These are phyloP conservation scores for Heterodera filipjevi DNA, from an alignment of 2,888 invertebrate genomes.

Conservation along the genomic window DNA sequence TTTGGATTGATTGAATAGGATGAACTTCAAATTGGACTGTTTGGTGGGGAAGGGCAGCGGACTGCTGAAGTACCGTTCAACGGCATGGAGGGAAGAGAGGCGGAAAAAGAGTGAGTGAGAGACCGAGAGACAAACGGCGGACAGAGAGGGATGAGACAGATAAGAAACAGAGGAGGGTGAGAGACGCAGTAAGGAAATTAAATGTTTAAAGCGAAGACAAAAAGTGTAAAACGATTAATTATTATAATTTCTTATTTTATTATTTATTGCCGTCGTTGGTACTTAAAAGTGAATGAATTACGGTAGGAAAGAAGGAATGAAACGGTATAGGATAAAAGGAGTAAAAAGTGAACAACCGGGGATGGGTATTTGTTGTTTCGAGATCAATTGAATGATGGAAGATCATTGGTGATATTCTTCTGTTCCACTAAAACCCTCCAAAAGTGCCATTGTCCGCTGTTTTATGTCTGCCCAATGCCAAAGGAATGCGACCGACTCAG, in stretches of 20 bases:
- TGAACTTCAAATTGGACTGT: slow-evolving; percentile 58
- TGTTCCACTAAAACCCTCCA: too few relatives aligned
- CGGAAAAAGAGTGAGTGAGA: not conserved
- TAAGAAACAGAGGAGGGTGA: too few relatives aligned
- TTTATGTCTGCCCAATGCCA: not conserved
- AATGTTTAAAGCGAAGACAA: not conserved
- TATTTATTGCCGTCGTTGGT: not conserved
- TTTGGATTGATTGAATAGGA: slow-evolving; percentile 14
- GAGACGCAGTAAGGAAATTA: not conserved
- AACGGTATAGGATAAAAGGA: not conserved
- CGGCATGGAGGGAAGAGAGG: slow-evolving; percentile 10
- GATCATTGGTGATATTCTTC: not conserved
- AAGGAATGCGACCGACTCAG: not conserved
- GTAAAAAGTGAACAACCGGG: not conserved
- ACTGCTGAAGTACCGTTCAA: slow-evolving; percentile 51
- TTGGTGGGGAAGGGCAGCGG: slow-evolving; percentile 59
- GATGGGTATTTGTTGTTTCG: not conserved
- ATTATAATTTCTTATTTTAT: not conserved
- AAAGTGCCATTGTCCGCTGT: not conserved
- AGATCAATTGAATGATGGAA: not conserved
- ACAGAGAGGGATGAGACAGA: too few relatives aligned
- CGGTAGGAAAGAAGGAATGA: not conserved
- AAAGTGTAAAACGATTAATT: not conserved
- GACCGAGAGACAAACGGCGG: not conserved
- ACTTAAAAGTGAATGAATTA: not conserved